Evolutionary conservation across 1,140 invertebrate species (phyloP).

Genomic region (Medauroidea extradentata): DNA sequence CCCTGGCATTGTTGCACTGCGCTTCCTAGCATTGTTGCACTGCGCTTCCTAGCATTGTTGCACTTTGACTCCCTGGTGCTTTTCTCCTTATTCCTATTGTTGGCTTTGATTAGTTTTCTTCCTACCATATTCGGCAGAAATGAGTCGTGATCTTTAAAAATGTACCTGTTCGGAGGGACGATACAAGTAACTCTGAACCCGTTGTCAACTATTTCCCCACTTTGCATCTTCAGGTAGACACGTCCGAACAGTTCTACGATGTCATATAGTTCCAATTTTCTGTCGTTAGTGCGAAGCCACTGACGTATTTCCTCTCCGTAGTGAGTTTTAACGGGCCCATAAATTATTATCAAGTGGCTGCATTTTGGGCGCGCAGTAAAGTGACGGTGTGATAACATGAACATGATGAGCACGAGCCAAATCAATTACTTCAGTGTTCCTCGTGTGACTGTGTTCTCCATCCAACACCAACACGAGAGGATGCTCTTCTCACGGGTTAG

Average conservation of each 20-base stretch:
- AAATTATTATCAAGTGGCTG: constrained; percentile 40
- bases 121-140: background rate
- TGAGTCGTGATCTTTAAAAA: constrained; percentile 19
- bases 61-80: too few relatives aligned
- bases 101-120: too few relatives aligned
- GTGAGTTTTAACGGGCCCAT: constrained; percentile 37
- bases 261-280: constrained; percentile 1
- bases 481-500: constrained; percentile 17
- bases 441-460: background rate
- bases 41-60: too few relatives aligned
- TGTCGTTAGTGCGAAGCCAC: background rate
- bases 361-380: constrained; percentile 38
- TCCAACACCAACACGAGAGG: constrained; percentile 36
- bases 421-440: constrained; percentile 4
- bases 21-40: too few relatives aligned
- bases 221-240: constrained; percentile 13
- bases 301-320: constrained; percentile 29
- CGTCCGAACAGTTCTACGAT: constrained; percentile 13
- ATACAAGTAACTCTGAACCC: constrained; percentile 24
- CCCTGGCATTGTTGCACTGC: too few relatives aligned
- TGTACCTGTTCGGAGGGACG: constrained; percentile 20
- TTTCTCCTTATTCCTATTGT: too few relatives aligned
- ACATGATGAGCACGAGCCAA: constrained; percentile 2
- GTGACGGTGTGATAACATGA: constrained; percentile 9
- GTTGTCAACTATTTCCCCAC: constrained; percentile 22